Base-by-base conservation (phyloP, 2,888 invertebrate genomes). In the Acheta domesticus region DNA sequence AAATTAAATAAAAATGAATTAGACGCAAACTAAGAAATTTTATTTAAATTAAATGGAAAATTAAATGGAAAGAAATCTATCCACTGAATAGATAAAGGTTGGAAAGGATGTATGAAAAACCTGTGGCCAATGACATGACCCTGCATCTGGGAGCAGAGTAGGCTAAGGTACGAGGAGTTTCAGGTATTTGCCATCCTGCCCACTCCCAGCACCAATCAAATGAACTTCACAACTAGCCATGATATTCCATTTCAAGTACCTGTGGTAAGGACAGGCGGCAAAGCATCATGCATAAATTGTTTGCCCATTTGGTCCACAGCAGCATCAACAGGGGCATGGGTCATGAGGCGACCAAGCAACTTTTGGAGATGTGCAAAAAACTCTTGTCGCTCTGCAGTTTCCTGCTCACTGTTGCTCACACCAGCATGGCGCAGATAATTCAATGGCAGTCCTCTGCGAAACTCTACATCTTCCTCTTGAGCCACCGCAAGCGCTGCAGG, bases 291-390 rank as follows among this genome's bases (percentile, higher is more conserved):
- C 85, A 97, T 93, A 85, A 93, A 96, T 83, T 92, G 91, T 84
- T 93, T 94, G 2, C 93, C 94, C 89, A 98, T 89, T 87, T 94
- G 92, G 87, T 99, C 99, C 2, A 94, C 94, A 20, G 94, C 95
- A 73, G 91, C 89, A 86, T 98, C 95, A 21, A 87, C 83, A 16
- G 90, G 88, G 2, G 88, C 86, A 80, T 88, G 85, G 14, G 86
- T 83, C 36, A 88, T 82, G 80, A 90, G 80, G 73, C 85, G 86
- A 1, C 80, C 83, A 80, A 89, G 83, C 77, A 90, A 75, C 20
- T 83, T 82, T 78, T 85, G 83, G 3, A 87, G 82, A 78, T 86
- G 87, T 19, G 84, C 83, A 82, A 88, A 88, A 1, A 77, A 82
- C 11, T 83, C 82, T 14, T 48, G 19, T 21, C 84, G 76, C 75